Base-by-base conservation (phyloP, 2,888 invertebrate species). In the Uloborus plumipes region DNA sequence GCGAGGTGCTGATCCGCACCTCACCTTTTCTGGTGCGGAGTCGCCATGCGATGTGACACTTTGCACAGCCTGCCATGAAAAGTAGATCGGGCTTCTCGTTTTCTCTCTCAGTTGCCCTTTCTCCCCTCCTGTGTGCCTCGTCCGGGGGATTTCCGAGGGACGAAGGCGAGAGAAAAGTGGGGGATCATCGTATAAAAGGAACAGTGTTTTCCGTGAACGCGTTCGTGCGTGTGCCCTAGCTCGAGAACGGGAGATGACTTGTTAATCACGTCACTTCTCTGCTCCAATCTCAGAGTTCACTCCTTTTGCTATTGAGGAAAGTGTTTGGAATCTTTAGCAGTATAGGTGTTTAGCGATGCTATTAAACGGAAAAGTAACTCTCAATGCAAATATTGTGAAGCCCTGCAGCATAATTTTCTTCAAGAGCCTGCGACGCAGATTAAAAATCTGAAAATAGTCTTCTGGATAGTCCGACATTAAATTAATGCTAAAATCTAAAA, bases 1-100 rank as follows among this genome's bases (percentile, higher is more conserved):
- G 81, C 81, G 74, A 75, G 53, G 81, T 82, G 81, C 81, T 76
- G 81, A 82, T 82, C 74, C 74, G 66, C 64, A 39, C 69, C 77
- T 70, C 74, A 81, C 74, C 74, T 72, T 70, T 64, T 67, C 61
- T 20, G 62, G 59, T 39, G 55, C 59, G 58, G 39, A 70, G 74
- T 81, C 75, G 59, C 75, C 81, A 82, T 76, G 66, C 81, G 81
- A 82, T 82, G 81, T 82, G 81, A 82, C 81, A 82, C 76, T 82
- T 82, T 75, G 75, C 75, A 76, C 81, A 82, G 71, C 81, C 75
- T 71, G 71, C 81, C 81, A 82, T 82, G 81, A 82, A 82, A 76
- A 82, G 80, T 81, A 81, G 80, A 81, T 82, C 81, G 81, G 22
- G 61, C 67, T 76, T 61, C 69, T 76, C 61, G 75, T 67, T 76